A percentile compares a stretch with the other conserved stretches of the same genome.
Evolutionary conservation across 2,888 invertebrate genomes (phyloP).

Genomic region (Dioctria linearis): DNA sequence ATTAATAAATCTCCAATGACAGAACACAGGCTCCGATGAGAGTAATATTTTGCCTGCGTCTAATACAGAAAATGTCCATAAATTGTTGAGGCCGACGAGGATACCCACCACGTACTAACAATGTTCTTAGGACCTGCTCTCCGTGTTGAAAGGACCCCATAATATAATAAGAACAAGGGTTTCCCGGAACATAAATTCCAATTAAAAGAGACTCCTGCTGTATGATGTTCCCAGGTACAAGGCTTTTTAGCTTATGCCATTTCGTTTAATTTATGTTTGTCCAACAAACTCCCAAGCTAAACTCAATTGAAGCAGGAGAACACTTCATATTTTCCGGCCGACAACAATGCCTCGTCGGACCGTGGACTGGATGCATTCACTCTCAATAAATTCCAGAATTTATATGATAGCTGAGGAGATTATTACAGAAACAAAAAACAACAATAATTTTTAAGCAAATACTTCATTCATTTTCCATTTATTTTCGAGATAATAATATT

Average conservation of each 20-base stretch:
- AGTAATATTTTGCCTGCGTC: background rate
- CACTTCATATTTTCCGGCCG: background rate
- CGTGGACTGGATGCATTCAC: background rate
- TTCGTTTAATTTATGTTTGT: background rate
- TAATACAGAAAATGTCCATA: background rate
- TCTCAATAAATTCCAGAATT: background rate
- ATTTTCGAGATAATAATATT: no score
- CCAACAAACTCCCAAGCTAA: background rate
- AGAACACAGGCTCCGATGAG: background rate
- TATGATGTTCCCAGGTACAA: conserved; percentile 18
- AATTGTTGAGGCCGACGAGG: background rate
- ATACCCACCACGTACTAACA: background rate
- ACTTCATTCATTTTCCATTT: no score
- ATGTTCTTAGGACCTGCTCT: background rate
- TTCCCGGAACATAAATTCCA: conserved; percentile 56
- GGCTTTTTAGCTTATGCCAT: background rate
- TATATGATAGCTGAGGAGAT: background rate
- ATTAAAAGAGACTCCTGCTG: conserved; percentile 50
- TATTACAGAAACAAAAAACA: no score
- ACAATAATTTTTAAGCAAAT: no score
- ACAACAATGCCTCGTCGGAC: background rate
- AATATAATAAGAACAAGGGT: conserved; percentile 54
- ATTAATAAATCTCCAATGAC: background rate
- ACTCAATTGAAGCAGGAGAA: background rate
- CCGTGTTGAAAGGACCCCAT: background rate